Percentiles rank a stretch among this genome's conserved stretches.
Conservation (phyloP, 2,888 invertebrate species). For the Taphrorychus bicolor region DNA sequence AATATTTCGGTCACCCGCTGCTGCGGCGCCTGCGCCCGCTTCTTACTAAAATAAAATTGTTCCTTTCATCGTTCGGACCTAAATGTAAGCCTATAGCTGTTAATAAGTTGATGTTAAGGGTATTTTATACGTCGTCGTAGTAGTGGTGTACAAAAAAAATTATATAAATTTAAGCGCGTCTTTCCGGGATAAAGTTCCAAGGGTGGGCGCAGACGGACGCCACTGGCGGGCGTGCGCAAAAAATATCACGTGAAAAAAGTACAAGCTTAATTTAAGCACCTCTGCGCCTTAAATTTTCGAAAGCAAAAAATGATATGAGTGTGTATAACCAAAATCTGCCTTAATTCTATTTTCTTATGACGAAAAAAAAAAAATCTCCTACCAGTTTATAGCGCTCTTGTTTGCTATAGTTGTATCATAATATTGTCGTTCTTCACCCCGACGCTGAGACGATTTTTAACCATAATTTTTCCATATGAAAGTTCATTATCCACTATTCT, state of each 20-base stretch:
- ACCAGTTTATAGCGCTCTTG: conserved; percentile 62
- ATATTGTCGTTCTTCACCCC: conserved; percentile 59
- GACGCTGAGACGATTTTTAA: conserved; percentile 61
- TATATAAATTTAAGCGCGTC: conserved; percentile 26
- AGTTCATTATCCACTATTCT: conserved; percentile 61
- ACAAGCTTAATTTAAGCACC: conserved; percentile 77
- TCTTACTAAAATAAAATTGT: conserved; percentile 23
- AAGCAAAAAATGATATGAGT: conserved; percentile 63
- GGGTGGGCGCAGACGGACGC: conserved; percentile 6
- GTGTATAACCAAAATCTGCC: conserved; percentile 73
- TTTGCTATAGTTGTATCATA: conserved; percentile 60
- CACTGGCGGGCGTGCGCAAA: conserved; percentile 15
- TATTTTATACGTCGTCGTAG: conserved; percentile 29
- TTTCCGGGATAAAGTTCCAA: conserved; percentile 17
- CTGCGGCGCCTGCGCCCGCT: conserved; percentile 60
- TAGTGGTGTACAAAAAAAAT: conserved; percentile 32
- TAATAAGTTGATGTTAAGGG: conserved; percentile 28
- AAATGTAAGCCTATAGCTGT: conserved; percentile 32
- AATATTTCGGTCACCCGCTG: conserved; percentile 66
- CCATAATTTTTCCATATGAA: conserved; percentile 50
- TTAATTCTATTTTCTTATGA: conserved; percentile 71
- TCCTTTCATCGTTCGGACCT: conserved; percentile 33
- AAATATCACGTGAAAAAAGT: conserved; percentile 69
- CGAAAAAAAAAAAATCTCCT: conserved; percentile 64
- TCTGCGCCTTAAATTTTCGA: conserved; percentile 74